Evolutionary conservation across 2,888 invertebrate genomes (phyloP), one percentile per base, ranked within the genome.

Genomic region (Cryptus armator): DNA sequence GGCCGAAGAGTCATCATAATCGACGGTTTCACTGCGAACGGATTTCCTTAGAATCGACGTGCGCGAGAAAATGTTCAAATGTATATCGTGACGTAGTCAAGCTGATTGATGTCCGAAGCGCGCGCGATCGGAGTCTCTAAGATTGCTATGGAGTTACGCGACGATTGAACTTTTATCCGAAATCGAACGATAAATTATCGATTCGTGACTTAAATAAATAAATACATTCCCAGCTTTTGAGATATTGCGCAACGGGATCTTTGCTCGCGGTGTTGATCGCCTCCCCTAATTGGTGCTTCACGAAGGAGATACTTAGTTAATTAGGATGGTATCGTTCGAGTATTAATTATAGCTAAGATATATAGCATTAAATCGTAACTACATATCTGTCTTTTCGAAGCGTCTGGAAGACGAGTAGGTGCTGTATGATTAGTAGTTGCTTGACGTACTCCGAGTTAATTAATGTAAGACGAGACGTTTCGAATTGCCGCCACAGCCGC

Each of bases 381-480:
- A 19, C 19, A 32, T 32, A 48, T 19, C 7, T 24, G 19, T 19
- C 7, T 59, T 70, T 43, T 43, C 14, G 19, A 51, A 64, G 51
- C 29, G 32, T 46, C n/a, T 6, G 44, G 4, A 74, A 19, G 19
- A 19, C 32, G 16, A 24, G 44, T 16, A 53, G 19, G 24, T 5
- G 53, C 53, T 67, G n/a, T 70, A 64, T 70, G 68, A 83, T 83
- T 46, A 83, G 62, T 7, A 19, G 10, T 46, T 70, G 46, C 16
- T 62, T 46, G 64, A 79, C 43, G 59, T 12, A 83, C 44, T 24
- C 16, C 44, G 75, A 56, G 70, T 74, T 79, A 66, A 83, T 83
- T 75, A 66, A 72, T 43, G 10, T 29, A 53, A 19, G 44, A 74
- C 67, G 14, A 6, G 44, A 64, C 56, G 53, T 48, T 64, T 74